phyloP scores from a whole-genome alignment of 2,797 vertebrate genomes.

The Anas georgica region DNA sequence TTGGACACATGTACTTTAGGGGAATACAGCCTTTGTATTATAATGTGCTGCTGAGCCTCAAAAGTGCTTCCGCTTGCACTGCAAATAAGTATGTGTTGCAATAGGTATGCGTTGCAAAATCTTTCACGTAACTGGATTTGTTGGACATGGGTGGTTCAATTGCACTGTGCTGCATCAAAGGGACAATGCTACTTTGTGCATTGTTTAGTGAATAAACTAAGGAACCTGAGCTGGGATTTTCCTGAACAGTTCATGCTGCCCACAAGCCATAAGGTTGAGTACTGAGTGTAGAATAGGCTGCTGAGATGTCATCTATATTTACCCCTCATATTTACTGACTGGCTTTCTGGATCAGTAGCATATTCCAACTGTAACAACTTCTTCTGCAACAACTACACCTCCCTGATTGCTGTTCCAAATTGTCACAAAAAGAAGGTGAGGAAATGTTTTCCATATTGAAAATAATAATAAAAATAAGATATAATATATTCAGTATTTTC shows the following conservation, averaged over 20 bases:
- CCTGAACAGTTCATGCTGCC: not conserved
- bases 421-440: not conserved
- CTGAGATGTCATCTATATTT: not conserved
- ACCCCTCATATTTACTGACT: not conserved
- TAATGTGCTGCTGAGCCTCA: not conserved
- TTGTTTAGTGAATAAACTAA: not conserved
- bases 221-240: not conserved
- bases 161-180: not conserved
- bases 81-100: not conserved
- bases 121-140: not conserved
- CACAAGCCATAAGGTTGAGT: not conserved
- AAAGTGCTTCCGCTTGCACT: not conserved
- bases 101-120: not conserved
- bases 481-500: not conserved
- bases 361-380: not conserved
- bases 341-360: not conserved
- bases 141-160: not conserved
- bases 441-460: not conserved
- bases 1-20: not conserved
- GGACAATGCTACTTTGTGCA: not conserved
- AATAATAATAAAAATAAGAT: not conserved
- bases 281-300: not conserved
- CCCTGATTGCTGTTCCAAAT: not conserved
- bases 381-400: not conserved
- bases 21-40: not conserved